Evolutionary conservation across 2,888 invertebrate species (phyloP).

Genomic region (Galerucella calmariensis): DNA sequence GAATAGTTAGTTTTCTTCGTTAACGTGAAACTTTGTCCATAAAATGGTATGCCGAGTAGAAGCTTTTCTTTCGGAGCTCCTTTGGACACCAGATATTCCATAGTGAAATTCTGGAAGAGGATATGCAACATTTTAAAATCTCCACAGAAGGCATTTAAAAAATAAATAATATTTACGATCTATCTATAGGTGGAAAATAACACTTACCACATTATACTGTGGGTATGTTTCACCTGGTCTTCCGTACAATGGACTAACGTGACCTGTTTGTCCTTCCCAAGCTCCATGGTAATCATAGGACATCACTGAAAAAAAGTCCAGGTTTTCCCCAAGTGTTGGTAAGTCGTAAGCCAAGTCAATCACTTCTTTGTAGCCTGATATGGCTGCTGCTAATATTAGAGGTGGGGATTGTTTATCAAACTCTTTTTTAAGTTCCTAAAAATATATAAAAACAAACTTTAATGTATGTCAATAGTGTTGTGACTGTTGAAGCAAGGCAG

Average conservation of each 20-base stretch:
- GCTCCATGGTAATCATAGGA: constrained; percentile 90
- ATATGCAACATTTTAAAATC: constrained; percentile 17
- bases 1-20: constrained; percentile 62
- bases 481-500: no score
- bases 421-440: constrained; percentile 73
- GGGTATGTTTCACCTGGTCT: constrained; percentile 75
- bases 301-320: constrained; percentile 87
- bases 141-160: no score
- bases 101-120: constrained; percentile 76
- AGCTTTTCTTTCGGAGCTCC: constrained; percentile 85
- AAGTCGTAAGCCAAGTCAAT: constrained; percentile 89
- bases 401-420: constrained; percentile 72
- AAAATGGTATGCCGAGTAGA: constrained; percentile 84
- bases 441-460: constrained; percentile 26
- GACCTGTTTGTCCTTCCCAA: constrained; percentile 85
- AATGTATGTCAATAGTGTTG: no score
- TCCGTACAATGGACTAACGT: constrained; percentile 82
- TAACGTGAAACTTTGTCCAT: constrained; percentile 86
- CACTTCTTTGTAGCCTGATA: constrained; percentile 92
- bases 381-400: constrained; percentile 82
- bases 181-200: background rate
- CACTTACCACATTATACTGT: constrained; percentile 81
- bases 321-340: constrained; percentile 73
- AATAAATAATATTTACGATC: no score
- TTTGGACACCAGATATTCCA: constrained; percentile 77